A percentile compares a stretch with the other conserved stretches of the same genome.
phyloP scores from a whole-genome alignment of 2,797 vertebrate genomes.

The Malacoraja senta region DNA sequence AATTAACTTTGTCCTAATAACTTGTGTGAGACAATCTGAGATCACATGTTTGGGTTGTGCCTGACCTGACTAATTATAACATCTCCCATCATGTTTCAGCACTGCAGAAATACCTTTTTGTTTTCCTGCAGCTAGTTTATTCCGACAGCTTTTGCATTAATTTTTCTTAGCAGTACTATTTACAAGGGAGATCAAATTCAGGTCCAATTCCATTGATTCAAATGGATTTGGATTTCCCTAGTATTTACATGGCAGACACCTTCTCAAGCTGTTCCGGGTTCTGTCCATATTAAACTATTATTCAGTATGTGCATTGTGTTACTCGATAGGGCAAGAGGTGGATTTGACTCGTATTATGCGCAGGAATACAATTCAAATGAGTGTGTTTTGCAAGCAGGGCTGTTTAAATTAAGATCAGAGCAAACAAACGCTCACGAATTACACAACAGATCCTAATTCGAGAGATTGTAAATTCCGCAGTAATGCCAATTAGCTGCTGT shows the following conservation, averaged over 20 bases:
- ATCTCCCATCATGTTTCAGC: not conserved
- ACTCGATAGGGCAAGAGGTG: not conserved
- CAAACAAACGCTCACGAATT: not conserved
- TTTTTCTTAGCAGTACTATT: not conserved
- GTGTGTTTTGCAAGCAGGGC: not conserved
- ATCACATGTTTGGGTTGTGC: not conserved
- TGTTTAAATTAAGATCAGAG: conserved; percentile 7
- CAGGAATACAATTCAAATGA: not conserved
- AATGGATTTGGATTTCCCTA: not conserved
- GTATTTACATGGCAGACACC: not conserved
- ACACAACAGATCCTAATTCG: conserved; percentile 7
- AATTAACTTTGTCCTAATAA: not conserved
- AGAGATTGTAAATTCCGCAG: conserved; percentile 18
- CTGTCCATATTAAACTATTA: not conserved
- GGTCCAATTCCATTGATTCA: not conserved
- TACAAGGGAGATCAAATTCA: not conserved
- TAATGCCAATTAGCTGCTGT: not conserved
- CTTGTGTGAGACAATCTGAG: not conserved
- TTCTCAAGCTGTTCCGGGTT: not conserved
- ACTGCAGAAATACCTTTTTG: not conserved
- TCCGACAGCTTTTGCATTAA: not conserved
- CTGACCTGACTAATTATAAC: not conserved
- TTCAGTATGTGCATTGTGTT: not conserved
- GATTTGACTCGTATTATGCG: not conserved
- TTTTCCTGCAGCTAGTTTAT: not conserved